These are phyloP conservation scores for Rhinichthys klamathensis DNA, from an alignment of 2,113 vertebrate species.

Conservation along the genomic window DNA sequence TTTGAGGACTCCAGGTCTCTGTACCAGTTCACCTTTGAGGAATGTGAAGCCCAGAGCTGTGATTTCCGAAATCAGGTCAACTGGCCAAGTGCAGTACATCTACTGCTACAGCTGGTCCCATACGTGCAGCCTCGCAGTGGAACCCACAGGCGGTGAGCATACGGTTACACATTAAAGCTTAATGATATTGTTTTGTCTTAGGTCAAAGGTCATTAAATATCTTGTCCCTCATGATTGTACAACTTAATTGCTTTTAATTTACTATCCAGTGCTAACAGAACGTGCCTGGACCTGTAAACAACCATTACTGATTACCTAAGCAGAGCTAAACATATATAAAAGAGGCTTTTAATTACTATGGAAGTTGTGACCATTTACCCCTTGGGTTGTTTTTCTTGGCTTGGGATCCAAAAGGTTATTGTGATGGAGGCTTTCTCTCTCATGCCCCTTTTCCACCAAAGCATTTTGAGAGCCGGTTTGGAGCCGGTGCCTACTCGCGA, in stretches of 20 bases:
- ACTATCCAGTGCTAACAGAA: neutral
- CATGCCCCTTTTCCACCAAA: too few relatives aligned
- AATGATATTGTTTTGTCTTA: neutral
- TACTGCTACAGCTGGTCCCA: slow-evolving; percentile 77
- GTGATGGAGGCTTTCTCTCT: neutral
- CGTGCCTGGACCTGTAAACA: neutral
- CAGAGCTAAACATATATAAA: neutral
- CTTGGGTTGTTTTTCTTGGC: neutral
- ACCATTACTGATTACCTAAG: slow-evolving; percentile 7
- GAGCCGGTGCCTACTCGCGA: too few relatives aligned
- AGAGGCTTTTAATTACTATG: neutral
- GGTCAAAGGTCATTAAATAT: slow-evolving; percentile 13
- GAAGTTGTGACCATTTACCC: neutral
- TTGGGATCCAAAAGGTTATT: neutral
- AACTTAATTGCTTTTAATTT: slow-evolving; percentile 28
- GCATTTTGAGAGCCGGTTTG: too few relatives aligned
- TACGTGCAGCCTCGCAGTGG: slow-evolving; percentile 68
- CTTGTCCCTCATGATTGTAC: neutral
- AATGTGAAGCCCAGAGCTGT: slow-evolving; percentile 82
- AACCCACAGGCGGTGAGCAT: slow-evolving; percentile 78
- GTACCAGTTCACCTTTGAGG: slow-evolving; percentile 88
- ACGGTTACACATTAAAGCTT: neutral
- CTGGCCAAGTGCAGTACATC: slow-evolving; percentile 82
- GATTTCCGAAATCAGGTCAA: slow-evolving; percentile 81
- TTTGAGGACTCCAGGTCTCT: slow-evolving; percentile 82